A percentile compares a stretch with the other conserved stretches of the same genome.
Conservation (phyloP, 2,113 vertebrate genomes). For the Myotis yumanensis region DNA sequence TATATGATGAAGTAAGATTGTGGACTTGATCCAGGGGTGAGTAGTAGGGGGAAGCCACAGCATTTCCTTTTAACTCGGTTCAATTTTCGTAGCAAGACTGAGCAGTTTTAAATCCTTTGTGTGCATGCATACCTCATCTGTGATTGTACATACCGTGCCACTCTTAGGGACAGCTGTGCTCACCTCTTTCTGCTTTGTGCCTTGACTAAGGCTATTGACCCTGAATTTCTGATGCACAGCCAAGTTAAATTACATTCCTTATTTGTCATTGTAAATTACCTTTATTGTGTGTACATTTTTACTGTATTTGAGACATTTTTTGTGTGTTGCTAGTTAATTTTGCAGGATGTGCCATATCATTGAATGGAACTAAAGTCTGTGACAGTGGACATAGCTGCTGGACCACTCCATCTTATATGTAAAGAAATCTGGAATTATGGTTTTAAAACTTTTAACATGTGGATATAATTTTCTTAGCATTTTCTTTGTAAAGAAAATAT, state of each 20-base stretch:
- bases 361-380: slow-evolving; percentile 82
- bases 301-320: slow-evolving; percentile 77
- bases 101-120: slow-evolving; percentile 83
- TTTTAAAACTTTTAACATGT: slow-evolving; percentile 83
- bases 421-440: slow-evolving; percentile 83
- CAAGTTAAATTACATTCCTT: slow-evolving; percentile 87
- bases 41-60: slow-evolving; percentile 71
- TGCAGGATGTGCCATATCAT: slow-evolving; percentile 88
- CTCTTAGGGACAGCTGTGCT: slow-evolving; percentile 83
- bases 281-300: slow-evolving; percentile 82
- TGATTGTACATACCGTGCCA: slow-evolving; percentile 82
- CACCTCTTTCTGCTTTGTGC: slow-evolving; percentile 83
- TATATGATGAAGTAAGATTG: slow-evolving; percentile 82
- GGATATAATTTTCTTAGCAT: slow-evolving; percentile 80
- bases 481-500: slow-evolving; percentile 87
- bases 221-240: slow-evolving; percentile 85
- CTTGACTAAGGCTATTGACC: slow-evolving; percentile 85
- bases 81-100: slow-evolving; percentile 81
- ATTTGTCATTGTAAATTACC: slow-evolving; percentile 86
- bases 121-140: slow-evolving; percentile 88
- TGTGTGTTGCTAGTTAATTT: slow-evolving; percentile 85
- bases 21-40: slow-evolving; percentile 75
- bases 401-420: slow-evolving; percentile 84
- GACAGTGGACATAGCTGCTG: slow-evolving; percentile 82
- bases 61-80: slow-evolving; percentile 80